Percentiles rank a stretch among this genome's conserved stretches.
Evolutionary conservation across 2,888 invertebrate species (phyloP).

Genomic region (Melinopterus prodromus): DNA sequence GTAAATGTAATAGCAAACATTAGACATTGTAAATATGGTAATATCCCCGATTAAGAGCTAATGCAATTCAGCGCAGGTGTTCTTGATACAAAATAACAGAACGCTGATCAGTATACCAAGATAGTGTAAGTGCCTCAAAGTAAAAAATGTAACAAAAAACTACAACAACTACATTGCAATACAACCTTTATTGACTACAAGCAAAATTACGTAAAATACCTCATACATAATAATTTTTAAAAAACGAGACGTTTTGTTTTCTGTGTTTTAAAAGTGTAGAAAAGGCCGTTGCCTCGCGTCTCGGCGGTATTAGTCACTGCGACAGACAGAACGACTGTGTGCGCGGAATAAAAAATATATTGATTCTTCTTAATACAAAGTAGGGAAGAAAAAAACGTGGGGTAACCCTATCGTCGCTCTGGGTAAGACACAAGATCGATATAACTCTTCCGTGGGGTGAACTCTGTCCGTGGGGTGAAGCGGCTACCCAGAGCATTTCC

Average conservation of each 20-base stretch:
- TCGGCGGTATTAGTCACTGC: neutral
- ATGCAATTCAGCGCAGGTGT: too few relatives aligned
- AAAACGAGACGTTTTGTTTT: neutral
- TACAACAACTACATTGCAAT: too few relatives aligned
- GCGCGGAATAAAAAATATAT: slow-evolving; percentile 35
- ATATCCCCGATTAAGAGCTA: too few relatives aligned
- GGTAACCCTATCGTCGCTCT: slow-evolving; percentile 58
- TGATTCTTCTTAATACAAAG: slow-evolving; percentile 47
- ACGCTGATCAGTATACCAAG: too few relatives aligned
- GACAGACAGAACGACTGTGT: neutral
- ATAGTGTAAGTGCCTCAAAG: too few relatives aligned
- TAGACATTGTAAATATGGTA: too few relatives aligned
- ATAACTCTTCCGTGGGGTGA: slow-evolving; percentile 63
- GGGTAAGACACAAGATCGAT: slow-evolving; percentile 63
- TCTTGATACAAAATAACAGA: too few relatives aligned
- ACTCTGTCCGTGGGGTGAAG: slow-evolving; percentile 52
- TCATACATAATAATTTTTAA: neutral
- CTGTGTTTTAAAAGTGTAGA: neutral
- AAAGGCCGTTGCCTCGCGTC: neutral
- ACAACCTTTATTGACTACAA: too few relatives aligned
- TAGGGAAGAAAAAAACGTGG: slow-evolving; percentile 52
- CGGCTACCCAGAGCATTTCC: slow-evolving; percentile 30
- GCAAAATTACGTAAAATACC: too few relatives aligned
- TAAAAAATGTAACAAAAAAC: too few relatives aligned
- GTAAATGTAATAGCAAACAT: too few relatives aligned